Percentiles rank a stretch among this genome's conserved stretches.
Evolutionary conservation across 1,140 invertebrate species (phyloP).

Genomic region (Apis florea): DNA sequence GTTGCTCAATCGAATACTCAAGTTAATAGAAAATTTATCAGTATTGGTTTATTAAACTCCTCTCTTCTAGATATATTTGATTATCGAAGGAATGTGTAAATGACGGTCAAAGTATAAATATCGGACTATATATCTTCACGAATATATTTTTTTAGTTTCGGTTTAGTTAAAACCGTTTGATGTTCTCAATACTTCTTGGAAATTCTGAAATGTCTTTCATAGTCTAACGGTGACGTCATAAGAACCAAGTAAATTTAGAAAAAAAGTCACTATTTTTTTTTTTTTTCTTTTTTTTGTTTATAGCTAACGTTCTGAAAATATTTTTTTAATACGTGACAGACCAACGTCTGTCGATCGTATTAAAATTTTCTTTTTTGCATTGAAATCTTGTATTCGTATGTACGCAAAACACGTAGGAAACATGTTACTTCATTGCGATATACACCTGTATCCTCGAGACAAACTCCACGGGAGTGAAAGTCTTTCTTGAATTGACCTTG

Average conservation of each 20-base stretch:
- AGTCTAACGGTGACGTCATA: too few relatives aligned
- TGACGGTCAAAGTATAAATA: too few relatives aligned
- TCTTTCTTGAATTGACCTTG: slow-evolving; percentile 11
- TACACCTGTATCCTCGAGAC: slow-evolving; percentile 21
- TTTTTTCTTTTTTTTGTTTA: too few relatives aligned
- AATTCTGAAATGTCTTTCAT: slow-evolving; percentile 6
- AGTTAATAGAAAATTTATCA: not conserved
- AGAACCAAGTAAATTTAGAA: not conserved
- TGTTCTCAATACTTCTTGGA: not conserved
- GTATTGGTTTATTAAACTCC: too few relatives aligned
- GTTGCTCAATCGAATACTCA: not conserved
- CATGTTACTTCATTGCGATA: slow-evolving; percentile 12
- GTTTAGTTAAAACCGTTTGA: not conserved
- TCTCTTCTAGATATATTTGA: not conserved
- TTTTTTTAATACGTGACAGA: slow-evolving; percentile 14
- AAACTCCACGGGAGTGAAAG: slow-evolving; percentile 15
- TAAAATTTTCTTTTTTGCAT: not conserved
- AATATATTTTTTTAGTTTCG: not conserved
- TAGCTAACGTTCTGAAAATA: not conserved
- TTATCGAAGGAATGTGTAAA: too few relatives aligned
- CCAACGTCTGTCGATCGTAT: slow-evolving; percentile 27
- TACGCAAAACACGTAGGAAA: slow-evolving; percentile 39
- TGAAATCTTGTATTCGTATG: slow-evolving; percentile 1
- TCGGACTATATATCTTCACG: not conserved
- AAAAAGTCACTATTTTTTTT: not conserved